Base-by-base conservation (phyloP, 2,113 vertebrate species). In the Sphaerodactylus townsendi region DNA sequence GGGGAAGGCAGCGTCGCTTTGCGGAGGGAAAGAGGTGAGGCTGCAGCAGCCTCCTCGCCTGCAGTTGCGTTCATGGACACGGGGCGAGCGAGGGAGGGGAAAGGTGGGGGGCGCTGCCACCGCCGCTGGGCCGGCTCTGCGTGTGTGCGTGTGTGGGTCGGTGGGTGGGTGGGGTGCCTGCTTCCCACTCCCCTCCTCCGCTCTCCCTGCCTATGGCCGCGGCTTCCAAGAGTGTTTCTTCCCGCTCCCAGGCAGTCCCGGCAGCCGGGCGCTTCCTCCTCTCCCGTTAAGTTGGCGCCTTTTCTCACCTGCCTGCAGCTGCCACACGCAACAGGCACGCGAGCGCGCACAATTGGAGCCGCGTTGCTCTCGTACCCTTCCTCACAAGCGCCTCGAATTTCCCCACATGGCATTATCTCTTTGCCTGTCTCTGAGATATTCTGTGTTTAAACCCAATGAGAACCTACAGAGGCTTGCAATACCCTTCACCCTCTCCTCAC, bases 341-440 rank as follows among this genome's bases (percentile, higher is more conserved):
- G 2, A 4, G n/a, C 37, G 25, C 41, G 4, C 68, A 14, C 17
- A 37, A 28, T 23, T 37, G 2, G 71, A 46, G 72, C 41, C 77
- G 39, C 68, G 33, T 6, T 77, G 50, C 53, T n/a, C 7, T 76
- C 72, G 30, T 88, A 83, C 50, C 88, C 89, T 87, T 41, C 77
- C 71, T 70, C 37, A 84, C 68, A 39, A 73, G 1, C 76, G 53
- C 14, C 82, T 72, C 23, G 28, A 28, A 25, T 62, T 62, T 62
- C 59, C 59, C 21, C 59, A 10, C 19, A 56, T 14, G 4, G 6
- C 19, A 56, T 56, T 56, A 0, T 72, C 71, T 72, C 71, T 89
- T 62, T 80, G 74, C 19, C 9, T 23, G 33, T 81, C 46, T 62
- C 59, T 28, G 23, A 62, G 23, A 62, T 23, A 25, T 3, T 59